phyloP scores from a whole-genome alignment of 2,113 vertebrate species.

The Epinephelus cyanopodus region DNA sequence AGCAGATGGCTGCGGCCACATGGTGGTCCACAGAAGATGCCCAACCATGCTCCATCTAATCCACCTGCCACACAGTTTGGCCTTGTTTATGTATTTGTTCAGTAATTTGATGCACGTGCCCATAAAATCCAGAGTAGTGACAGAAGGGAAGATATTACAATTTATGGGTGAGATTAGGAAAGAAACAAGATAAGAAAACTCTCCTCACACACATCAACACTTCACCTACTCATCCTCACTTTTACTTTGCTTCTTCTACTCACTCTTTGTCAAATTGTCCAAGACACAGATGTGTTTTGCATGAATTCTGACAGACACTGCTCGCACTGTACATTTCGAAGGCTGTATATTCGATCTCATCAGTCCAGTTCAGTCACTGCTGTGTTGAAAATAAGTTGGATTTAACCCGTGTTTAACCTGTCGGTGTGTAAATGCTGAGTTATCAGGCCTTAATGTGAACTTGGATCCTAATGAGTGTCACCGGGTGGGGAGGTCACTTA shows the following conservation, averaged over 20 bases:
- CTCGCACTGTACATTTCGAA: background rate
- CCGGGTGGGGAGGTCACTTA: conserved; percentile 76
- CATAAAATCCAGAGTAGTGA: conserved; percentile 16
- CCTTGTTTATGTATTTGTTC: conserved; percentile 59
- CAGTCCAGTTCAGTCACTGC: background rate
- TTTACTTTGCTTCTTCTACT: background rate
- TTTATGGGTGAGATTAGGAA: conserved; percentile 9
- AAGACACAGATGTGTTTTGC: conserved; percentile 2
- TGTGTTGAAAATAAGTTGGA: conserved; percentile 4
- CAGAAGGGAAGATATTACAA: background rate
- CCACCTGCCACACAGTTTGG: conserved; percentile 74
- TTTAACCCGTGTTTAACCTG: conserved; percentile 17
- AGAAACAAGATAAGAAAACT: conserved; percentile 7
- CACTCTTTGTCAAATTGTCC: background rate
- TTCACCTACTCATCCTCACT: background rate
- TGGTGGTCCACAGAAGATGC: conserved; percentile 76
- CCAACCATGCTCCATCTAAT: conserved; percentile 66
- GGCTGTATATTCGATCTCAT: background rate
- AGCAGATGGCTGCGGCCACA: conserved; percentile 81
- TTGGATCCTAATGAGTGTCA: conserved; percentile 61
- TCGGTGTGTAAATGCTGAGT: conserved; percentile 30
- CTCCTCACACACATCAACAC: background rate
- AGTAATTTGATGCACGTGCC: conserved; percentile 37
- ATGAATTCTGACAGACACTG: background rate
- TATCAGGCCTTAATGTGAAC: conserved; percentile 38